Conservation (phyloP, 2,888 invertebrate genomes). For the Stomorhina lunata region DNA sequence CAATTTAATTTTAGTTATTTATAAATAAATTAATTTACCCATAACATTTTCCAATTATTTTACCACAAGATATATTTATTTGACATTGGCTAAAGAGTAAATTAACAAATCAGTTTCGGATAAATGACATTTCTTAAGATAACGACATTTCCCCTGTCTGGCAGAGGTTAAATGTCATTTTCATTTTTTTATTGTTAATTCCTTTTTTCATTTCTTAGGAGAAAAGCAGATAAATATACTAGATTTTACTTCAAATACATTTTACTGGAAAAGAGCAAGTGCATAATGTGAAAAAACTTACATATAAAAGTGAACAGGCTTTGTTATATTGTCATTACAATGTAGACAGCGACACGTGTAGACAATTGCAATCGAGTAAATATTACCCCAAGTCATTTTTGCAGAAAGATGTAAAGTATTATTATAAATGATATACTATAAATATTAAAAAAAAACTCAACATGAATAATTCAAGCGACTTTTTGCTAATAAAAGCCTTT, state of each 20-base stretch:
- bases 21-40: too few species aligned
- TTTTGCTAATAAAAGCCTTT: too few species aligned
- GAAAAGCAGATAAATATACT: not conserved
- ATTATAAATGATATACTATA: not conserved
- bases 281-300: too few species aligned
- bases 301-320: not conserved
- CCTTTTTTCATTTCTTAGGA: not conserved
- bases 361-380: not conserved
- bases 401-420: not conserved
- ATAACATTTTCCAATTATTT: too few species aligned
- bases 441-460: not conserved
- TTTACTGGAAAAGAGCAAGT: not conserved
- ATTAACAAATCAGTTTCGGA: too few species aligned
- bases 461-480: not conserved
- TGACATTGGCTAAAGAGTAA: too few species aligned
- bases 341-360: not conserved
- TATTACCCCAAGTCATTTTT: not conserved
- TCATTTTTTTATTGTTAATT: not conserved
- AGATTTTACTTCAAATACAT: not conserved
- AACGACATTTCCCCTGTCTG: too few species aligned
- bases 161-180: too few species aligned
- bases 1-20: too few species aligned
- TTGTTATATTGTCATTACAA: not conserved
- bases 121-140: too few species aligned
- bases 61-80: too few species aligned